Conservation (phyloP, 2,113 vertebrate species). For the Conger conger region DNA sequence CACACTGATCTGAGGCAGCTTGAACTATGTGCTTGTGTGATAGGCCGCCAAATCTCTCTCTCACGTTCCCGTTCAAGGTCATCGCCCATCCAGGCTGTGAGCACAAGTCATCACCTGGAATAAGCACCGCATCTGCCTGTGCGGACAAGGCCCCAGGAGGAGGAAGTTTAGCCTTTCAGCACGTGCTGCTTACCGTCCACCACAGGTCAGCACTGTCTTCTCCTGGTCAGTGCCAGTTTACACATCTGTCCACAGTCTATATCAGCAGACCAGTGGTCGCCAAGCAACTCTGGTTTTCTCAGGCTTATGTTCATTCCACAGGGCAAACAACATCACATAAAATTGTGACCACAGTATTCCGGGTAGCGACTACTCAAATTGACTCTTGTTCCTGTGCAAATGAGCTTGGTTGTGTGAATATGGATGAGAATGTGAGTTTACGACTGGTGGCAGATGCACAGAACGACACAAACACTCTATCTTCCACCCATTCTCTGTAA, state of each 20-base stretch:
- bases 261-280: neutral
- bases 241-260: neutral
- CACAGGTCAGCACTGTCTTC: neutral
- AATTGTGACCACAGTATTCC: no score
- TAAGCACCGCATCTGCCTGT: slow-evolving; percentile 20
- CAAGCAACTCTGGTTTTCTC: neutral
- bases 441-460: no score
- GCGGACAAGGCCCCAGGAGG: neutral
- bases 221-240: neutral
- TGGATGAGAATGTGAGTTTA: no score
- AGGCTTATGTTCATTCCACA: neutral
- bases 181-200: neutral
- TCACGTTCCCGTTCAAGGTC: slow-evolving; percentile 29
- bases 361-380: no score
- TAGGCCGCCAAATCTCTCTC: slow-evolving; percentile 53
- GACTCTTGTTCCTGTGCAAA: no score
- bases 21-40: slow-evolving; percentile 48
- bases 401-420: no score
- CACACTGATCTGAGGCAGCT: slow-evolving; percentile 46
- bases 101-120: slow-evolving; percentile 36
- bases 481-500: no score
- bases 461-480: no score
- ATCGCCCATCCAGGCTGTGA: slow-evolving; percentile 20
- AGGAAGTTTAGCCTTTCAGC: slow-evolving; percentile 12
- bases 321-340: neutral